phyloP scores from a whole-genome alignment of 2,888 invertebrate genomes.

The Conistra vaccinii region DNA sequence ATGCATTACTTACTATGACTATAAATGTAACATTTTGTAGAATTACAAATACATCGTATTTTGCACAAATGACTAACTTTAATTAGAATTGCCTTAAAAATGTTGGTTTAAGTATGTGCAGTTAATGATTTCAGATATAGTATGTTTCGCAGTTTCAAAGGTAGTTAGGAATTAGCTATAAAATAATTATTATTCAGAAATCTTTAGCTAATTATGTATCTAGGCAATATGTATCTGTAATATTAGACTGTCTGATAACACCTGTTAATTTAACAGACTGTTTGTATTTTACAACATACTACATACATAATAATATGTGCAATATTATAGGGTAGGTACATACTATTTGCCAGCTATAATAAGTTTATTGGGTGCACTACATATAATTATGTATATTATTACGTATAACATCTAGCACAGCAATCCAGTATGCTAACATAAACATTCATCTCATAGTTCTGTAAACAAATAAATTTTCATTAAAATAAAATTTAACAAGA shows the following conservation, averaged over 20 bases:
- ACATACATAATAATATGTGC: too few species aligned
- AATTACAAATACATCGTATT: slow-evolving; percentile 40
- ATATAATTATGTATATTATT: slow-evolving; percentile 50
- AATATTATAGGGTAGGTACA: slow-evolving; percentile 49
- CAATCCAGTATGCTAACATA: slow-evolving; percentile 59
- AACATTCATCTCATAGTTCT: slow-evolving; percentile 41
- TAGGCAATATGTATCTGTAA: background rate
- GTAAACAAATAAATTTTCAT: slow-evolving; percentile 26
- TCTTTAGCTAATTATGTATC: slow-evolving; percentile 12
- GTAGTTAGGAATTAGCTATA: slow-evolving; percentile 11
- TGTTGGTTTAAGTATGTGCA: slow-evolving; percentile 34
- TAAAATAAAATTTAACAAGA: slow-evolving; percentile 8
- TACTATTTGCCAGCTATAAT: slow-evolving; percentile 51
- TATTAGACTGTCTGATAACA: slow-evolving; percentile 21
- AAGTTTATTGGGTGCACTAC: slow-evolving; percentile 62
- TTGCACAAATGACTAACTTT: slow-evolving; percentile 43
- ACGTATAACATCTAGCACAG: slow-evolving; percentile 63
- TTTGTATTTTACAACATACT: slow-evolving; percentile 29
- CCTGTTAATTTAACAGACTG: slow-evolving; percentile 18
- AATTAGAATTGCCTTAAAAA: slow-evolving; percentile 38
- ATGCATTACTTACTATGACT: slow-evolving; percentile 49
- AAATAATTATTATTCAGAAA: slow-evolving; percentile 26
- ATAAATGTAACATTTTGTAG: slow-evolving; percentile 51
- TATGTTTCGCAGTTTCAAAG: slow-evolving; percentile 15
- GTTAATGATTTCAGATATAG: slow-evolving; percentile 28